Base-by-base conservation (phyloP, 2,113 vertebrate genomes). In the Callithrix jacchus region DNA sequence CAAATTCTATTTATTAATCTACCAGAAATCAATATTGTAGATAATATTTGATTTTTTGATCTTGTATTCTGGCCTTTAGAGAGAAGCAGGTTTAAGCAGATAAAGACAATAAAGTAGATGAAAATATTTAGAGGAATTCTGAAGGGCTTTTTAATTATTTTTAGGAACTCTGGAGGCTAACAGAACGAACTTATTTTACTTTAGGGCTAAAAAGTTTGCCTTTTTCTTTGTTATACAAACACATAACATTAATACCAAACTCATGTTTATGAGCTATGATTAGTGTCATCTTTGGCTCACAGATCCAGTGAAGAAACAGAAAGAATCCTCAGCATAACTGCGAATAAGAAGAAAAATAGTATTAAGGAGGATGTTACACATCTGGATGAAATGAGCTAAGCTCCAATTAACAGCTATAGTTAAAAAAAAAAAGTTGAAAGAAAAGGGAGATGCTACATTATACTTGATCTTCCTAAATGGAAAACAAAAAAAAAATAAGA, bases 1-100 rank as follows among this genome's bases (percentile, higher is more conserved):
- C 7, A 88, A 97, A 76, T 42, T 88, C 66, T 70, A 71, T 92
- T 45, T 70, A 71, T 92, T 45, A 82, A 79, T 54, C 68, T 87
- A 93, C 10, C 47, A 93, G 56, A 93, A 85, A 20, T 45, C 70
- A 90, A n/a, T 52, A 90, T 14, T 96, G 8, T 58, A 27, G 56
- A 61, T 27, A 6, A 49, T 85, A 49, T 2, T 61, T 73, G 56
- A 85, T 47, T 83, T 61, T 86, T 71, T 84, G 18, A 86, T 68
- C 49, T 61, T 86, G 9, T 74, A 89, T 68, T 76, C 61, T 11
- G 12, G 23, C 92, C 61, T 96, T 73, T 80, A 23, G 89, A 90
- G 32, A 70, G 45, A 89, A 91, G 23, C 30, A 79, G 8, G 5
- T n/a, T 87, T 77, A 45, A 80, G 47, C 27, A 85, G 25, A 66